Evolutionary conservation across 2,113 vertebrate genomes (phyloP).

Genomic region (Chascanopsetta lugubris): DNA sequence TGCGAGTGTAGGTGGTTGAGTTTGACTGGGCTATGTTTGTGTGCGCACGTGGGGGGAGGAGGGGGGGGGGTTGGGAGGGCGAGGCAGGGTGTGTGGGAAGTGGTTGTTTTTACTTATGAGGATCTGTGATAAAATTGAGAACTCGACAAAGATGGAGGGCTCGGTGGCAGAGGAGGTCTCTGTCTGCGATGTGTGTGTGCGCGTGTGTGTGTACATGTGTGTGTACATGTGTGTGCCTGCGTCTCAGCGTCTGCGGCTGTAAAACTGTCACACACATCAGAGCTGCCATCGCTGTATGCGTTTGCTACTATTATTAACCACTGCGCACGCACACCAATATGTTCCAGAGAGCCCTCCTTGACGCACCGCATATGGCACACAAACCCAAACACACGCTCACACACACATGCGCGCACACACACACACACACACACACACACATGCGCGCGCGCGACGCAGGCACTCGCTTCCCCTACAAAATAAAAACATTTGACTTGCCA

Average conservation of each 20-base stretch:
- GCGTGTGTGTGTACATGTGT: conserved; percentile 46
- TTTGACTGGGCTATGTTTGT: conserved; percentile 54
- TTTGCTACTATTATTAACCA: conserved; percentile 83
- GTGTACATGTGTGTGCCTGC: conserved; percentile 52
- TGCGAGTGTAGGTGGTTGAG: conserved; percentile 33
- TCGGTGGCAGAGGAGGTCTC: conserved; percentile 70
- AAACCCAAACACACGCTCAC: conserved; percentile 55
- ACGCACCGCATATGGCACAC: conserved; percentile 72
- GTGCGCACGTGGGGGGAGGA: conserved; percentile 27
- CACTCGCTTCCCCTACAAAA: conserved; percentile 58
- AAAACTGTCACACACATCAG: conserved; percentile 82
- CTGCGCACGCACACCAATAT: conserved; percentile 78
- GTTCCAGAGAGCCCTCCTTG: conserved; percentile 74
- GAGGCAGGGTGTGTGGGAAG: conserved; percentile 76
- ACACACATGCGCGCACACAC: conserved; percentile 49
- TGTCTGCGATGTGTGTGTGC: conserved; percentile 49
- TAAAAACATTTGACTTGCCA: conserved; percentile 76
- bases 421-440: conserved; percentile 53
- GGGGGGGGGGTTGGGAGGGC: conserved; percentile 32
- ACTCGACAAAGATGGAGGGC: conserved; percentile 74
- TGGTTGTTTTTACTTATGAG: conserved; percentile 77
- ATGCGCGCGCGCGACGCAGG: conserved; percentile 39
- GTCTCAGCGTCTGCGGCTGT: conserved; percentile 69
- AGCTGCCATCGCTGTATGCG: conserved; percentile 75
- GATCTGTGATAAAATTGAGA: conserved; percentile 76